Percentiles rank a stretch among this genome's conserved stretches.
These are phyloP conservation scores for Ctenochaetus hawaiiensis DNA, from an alignment of 2,797 vertebrate genomes.

Conservation along the genomic window DNA sequence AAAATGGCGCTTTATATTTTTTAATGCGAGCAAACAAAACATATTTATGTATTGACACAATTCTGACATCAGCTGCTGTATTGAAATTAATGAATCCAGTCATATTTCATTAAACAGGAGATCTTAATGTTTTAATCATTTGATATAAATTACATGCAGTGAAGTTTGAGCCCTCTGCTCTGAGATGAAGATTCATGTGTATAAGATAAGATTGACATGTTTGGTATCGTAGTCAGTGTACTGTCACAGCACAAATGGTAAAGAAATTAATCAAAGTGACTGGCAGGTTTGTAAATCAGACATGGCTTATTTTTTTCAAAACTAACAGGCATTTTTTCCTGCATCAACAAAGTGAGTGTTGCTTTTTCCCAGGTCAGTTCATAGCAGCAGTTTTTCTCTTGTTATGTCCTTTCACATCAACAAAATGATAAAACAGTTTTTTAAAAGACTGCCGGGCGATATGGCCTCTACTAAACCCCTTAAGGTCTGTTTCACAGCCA, in stretches of 20 bases:
- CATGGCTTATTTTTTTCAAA: no score
- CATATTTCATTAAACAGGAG: background rate
- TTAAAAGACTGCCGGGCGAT: background rate
- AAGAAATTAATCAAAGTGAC: no score
- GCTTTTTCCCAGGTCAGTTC: background rate
- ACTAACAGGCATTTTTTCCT: no score
- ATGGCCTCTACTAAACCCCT: conserved; percentile 43
- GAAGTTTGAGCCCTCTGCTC: conserved; percentile 5
- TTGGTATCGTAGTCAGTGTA: no score
- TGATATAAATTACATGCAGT: background rate
- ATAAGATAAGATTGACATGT: background rate
- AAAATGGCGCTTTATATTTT: no score
- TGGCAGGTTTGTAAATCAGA: no score
- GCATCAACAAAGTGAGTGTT: background rate
- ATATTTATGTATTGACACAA: no score
- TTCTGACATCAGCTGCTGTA: no score
- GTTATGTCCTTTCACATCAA: conserved; percentile 32
- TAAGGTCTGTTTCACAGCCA: conserved; percentile 42
- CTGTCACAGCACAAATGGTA: no score
- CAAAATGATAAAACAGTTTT: conserved; percentile 19
- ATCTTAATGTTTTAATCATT: background rate
- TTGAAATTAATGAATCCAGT: no score
- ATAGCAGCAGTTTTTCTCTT: conserved; percentile 18
- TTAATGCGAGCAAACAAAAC: no score
- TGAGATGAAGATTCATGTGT: conserved; percentile 14